Evolutionary conservation across 1,140 invertebrate genomes (phyloP).

Genomic region (Microplitis demolitor): DNA sequence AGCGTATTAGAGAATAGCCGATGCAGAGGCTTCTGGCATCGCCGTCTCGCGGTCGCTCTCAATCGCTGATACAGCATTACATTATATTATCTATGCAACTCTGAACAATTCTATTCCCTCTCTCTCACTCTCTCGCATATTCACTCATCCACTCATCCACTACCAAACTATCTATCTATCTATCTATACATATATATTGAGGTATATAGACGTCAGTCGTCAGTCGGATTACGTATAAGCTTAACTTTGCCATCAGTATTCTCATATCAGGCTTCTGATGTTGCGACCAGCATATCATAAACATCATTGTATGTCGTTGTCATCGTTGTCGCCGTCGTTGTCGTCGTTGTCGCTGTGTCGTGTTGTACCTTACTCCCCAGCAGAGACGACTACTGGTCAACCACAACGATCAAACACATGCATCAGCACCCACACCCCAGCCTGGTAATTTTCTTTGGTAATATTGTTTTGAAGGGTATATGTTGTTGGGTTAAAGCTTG

Average conservation of each 20-base stretch:
- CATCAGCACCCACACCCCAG: not conserved
- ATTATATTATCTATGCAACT: not conserved
- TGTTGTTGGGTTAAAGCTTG: not conserved
- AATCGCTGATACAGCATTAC: conserved; percentile 10
- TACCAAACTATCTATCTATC: too few relatives aligned
- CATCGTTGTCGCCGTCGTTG: not conserved
- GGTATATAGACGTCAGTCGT: too few relatives aligned
- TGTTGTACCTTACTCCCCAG: not conserved
- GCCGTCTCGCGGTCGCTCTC: not conserved
- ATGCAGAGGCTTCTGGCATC: not conserved
- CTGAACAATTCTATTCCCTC: not conserved
- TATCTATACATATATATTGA: too few relatives aligned
- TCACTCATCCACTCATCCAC: too few relatives aligned
- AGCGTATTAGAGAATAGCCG: conserved; percentile 33
- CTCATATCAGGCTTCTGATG: too few relatives aligned
- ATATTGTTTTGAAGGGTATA: conserved; percentile 10
- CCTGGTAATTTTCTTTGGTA: conserved; percentile 4
- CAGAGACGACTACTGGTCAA: not conserved
- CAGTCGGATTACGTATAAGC: too few relatives aligned
- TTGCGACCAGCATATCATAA: too few relatives aligned
- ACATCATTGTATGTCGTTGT: too few relatives aligned
- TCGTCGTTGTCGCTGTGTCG: not conserved
- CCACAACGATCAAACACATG: conserved; percentile 10
- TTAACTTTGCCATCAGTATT: too few relatives aligned
- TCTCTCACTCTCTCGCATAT: too few relatives aligned